Percentiles rank a stretch among this genome's conserved stretches.
These are phyloP conservation scores for Pachyramphus minor DNA, from an alignment of 2,113 vertebrate genomes.

Conservation along the genomic window DNA sequence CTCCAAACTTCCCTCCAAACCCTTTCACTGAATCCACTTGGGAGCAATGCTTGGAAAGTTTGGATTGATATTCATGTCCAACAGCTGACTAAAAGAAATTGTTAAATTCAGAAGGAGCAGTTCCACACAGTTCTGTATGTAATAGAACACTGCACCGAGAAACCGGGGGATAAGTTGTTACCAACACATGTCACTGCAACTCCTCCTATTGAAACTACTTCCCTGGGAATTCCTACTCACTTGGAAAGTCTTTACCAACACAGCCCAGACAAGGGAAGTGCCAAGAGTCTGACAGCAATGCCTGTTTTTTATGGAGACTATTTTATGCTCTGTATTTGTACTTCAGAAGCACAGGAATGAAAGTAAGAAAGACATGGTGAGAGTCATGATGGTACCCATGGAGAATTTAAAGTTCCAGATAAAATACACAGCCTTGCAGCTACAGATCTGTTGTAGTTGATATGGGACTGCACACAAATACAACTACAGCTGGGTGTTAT, in stretches of 20 bases:
- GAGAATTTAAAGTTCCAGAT: background rate
- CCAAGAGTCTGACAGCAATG: background rate
- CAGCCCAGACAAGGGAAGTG: background rate
- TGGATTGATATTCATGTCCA: slow-evolving; percentile 92
- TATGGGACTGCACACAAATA: background rate
- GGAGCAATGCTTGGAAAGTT: slow-evolving; percentile 92
- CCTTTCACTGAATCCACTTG: slow-evolving; percentile 91
- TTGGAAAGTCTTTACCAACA: background rate
- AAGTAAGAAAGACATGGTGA: background rate
- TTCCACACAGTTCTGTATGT: background rate
- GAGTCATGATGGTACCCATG: background rate
- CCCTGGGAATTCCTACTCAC: background rate
- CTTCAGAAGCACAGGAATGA: background rate
- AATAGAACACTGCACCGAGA: background rate
- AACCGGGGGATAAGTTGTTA: background rate
- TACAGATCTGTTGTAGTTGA: background rate
- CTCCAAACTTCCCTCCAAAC: slow-evolving; percentile 94
- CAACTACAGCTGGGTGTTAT: background rate
- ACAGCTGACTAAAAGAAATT: slow-evolving; percentile 84
- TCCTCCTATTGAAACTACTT: background rate
- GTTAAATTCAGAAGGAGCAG: background rate
- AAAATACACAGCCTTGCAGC: background rate
- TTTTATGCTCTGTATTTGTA: background rate
- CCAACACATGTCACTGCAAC: background rate
- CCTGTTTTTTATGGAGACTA: background rate